Base-by-base conservation (phyloP, 2,888 invertebrate genomes). In the Cremastinae sp. region DNA sequence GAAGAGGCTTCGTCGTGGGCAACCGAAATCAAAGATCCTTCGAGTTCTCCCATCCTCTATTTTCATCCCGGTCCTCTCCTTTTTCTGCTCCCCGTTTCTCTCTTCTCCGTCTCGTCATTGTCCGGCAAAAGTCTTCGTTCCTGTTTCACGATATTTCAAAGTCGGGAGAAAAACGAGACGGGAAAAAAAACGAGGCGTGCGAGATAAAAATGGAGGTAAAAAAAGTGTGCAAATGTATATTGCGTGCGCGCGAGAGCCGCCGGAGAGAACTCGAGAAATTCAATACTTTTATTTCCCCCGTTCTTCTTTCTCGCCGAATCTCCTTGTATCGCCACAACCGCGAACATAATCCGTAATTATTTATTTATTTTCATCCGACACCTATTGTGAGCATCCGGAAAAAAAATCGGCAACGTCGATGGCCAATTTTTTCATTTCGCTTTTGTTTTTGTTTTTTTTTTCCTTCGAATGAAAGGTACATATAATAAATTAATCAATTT, bases 1-100 rank as follows among this genome's bases (percentile, higher is more conserved):
- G 38, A 65, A 64, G 64, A 69, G 58, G 58, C 64, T 54, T 38
- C 22, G 62, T 61, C 61, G 38, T 41, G 18, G 64, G 36, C 56
- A 72, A 49, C 62, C 72, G 68, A 72, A 76, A 76, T 76, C 72
- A 58, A 72, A 64, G 49, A 75, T 54, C 69, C 70, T 16, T 47
- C 49, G 36, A 28, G 0, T 7, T 28, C 47, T 28, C 38, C 18
- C 49, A 38, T 51, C 41, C 62, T 64, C 53, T 65, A 18, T n/a
- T 14, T 16, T 65, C 56, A 62, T 62, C 62, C n/a, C n/a, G n/a
- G n/a, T 56, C 34, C 28, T 53, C 51, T 59, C 9, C 20, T 18
- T 41, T 20, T 5, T 43, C 10, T 9, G 7, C 18, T 1, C 10
- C 56, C 9, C 18, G n/a, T 20, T 43, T 49, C 64, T 62, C 56